Evolutionary conservation across 2,888 invertebrate genomes (phyloP), one percentile per base, ranked within the genome.

Genomic region (Pseudococcus viburni): DNA sequence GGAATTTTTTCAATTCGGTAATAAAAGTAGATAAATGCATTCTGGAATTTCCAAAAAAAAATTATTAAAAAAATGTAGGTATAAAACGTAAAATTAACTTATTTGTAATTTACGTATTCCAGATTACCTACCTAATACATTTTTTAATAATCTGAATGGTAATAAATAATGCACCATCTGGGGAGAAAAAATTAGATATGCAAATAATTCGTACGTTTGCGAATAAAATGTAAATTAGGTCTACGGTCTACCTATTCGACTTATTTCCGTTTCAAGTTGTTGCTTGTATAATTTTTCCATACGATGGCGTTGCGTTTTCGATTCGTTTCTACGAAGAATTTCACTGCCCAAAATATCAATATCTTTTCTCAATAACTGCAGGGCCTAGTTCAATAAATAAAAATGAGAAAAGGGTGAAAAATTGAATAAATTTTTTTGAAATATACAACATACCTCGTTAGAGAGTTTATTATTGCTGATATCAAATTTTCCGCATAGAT

Each of bases 81-180:
- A n/a, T 55, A 15, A n/a, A n/a, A 59, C 59, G 59, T 42, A 8
- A 8, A 59, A 59, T 59, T 3, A 19, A n/a, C 12, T 4, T 51
- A 12, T 12, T 33, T 33, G 3, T 2, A 33, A 51, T 4, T n/a
- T 51, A 51, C 11, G 48, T 51, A 51, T 51, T 17, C 12, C 11
- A 26, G n/a, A 6, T 9, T 83, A 83, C 86, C 11, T 42, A 86
- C 86, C 86, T 17, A 86, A 86, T 86, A 42, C 68, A 86, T 59
- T 86, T 86, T 86, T 86, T 86, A 33, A 64, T 86, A 22, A 86
- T 86, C 33, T 86, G 86, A 64, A 86, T 39, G 8, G 86, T 64
- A 11, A 42, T 59, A 42, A 86, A 86, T 42, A 86, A 59, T 12
- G 86, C 86, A 7, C 86, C 68, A 86, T 86, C 86, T 86, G 59